Evolutionary conservation across 2,797 vertebrate species (phyloP), one percentile per base, ranked within the genome.

Genomic region (Centropyge bicolor): DNA sequence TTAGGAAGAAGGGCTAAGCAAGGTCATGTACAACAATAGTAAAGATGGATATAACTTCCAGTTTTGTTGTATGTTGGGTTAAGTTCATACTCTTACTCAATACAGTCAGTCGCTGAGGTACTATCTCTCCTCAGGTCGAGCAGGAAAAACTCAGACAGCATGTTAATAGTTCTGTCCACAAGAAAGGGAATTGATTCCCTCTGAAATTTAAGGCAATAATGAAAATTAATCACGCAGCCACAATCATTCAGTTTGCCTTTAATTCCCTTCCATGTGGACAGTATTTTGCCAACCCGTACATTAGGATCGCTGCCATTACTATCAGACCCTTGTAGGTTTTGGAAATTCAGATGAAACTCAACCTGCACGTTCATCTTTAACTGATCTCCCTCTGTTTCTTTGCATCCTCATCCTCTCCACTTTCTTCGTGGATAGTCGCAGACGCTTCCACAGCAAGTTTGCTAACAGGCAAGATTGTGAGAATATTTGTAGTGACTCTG

Each of bases 401-500:
- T 14, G 9, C 54, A 54, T 10, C 55, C n/a, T n/a, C 13, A 38
- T 38, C 65, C 35, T 36, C 51, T 59, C 19, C 19, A n/a, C 4
- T 13, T 8, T 20, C 49, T 55, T 46, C 4, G 16, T 13, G 11
- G 45, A 41, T 51, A 22, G 20, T 16, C 55, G 41, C 11, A n/a
- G 52, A 22, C 5, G 11, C 35, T 43, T 43, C 36, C 1, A 0
- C 1, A 35, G 48, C 3, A 6, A 31, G 17, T 57, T 73, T 70
- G 27, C 27, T 31, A 31, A 31, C 27, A 31, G 27, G 48, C 3
- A 6, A 31, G 17, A 55, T 73, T 70, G 66, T 65, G 57, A 71
- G 78, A 67, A 57, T 81, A 55, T 88, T 82, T 81, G 80, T 61
- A 57, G 68, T 56, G 81, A 83, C 78, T 73, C 66, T 85, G 65